Percentiles rank a stretch among this genome's conserved stretches.
These are phyloP conservation scores for Danionella cerebrum DNA, from an alignment of 2,113 vertebrate genomes.

Conservation along the genomic window DNA sequence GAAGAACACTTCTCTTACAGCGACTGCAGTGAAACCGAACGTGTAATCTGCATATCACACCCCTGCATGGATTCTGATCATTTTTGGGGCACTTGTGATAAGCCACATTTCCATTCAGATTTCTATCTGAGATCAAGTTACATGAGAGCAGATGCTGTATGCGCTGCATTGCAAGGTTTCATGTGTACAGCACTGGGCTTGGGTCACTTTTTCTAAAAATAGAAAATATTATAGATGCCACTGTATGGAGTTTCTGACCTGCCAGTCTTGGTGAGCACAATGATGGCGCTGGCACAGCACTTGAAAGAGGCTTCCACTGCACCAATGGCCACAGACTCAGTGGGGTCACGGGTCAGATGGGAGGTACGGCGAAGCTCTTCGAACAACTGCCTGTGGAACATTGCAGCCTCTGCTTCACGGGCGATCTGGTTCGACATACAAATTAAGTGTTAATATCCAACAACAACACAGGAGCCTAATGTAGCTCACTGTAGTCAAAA, in stretches of 20 bases:
- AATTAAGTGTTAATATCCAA: no score
- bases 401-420: conserved; percentile 95
- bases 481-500: no score
- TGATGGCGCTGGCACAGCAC: conserved; percentile 92
- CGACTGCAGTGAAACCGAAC: no score
- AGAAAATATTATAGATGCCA: background rate
- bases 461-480: no score
- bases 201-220: background rate
- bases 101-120: no score
- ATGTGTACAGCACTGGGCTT: background rate
- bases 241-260: conserved; percentile 61
- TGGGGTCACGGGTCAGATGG: conserved; percentile 90
- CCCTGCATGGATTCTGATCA: no score
- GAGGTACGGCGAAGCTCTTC: conserved; percentile 91
- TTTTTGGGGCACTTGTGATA: no score
- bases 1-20: no score
- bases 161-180: background rate
- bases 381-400: conserved; percentile 96
- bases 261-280: conserved; percentile 93
- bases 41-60: no score
- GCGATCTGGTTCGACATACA: conserved; percentile 72
- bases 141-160: background rate
- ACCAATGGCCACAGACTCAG: conserved; percentile 86
- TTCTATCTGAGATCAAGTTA: no score
- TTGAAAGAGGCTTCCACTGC: conserved; percentile 97